Conservation (phyloP, 2,888 invertebrate species). For the Apantesis nais region DNA sequence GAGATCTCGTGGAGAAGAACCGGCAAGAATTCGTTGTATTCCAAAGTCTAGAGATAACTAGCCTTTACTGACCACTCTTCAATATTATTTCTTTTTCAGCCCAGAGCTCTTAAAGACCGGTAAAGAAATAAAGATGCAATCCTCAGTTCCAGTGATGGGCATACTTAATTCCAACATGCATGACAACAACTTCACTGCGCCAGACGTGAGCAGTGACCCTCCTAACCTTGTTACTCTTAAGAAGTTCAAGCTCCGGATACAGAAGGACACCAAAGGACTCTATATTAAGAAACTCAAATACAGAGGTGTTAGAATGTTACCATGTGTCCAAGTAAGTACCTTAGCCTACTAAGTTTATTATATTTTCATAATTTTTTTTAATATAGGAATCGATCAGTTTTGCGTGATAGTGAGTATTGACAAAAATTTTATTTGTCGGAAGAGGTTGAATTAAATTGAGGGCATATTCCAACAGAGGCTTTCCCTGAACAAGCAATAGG, state of each 20-base stretch:
- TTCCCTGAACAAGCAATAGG: no score
- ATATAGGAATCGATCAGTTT: no score
- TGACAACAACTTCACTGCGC: constrained; percentile 19
- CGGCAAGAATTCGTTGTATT: no score
- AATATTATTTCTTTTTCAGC: constrained; percentile 52
- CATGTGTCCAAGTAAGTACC: constrained; percentile 46
- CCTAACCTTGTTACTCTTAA: constrained; percentile 57
- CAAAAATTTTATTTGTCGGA: no score
- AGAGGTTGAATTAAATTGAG: no score
- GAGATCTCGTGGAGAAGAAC: no score
- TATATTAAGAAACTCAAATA: constrained; percentile 67
- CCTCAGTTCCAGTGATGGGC: constrained; percentile 51
- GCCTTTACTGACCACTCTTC: background rate
- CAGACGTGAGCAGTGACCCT: background rate
- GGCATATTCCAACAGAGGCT: no score
- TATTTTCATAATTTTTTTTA: no score
- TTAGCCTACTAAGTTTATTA: background rate
- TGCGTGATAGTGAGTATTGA: no score
- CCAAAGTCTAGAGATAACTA: background rate
- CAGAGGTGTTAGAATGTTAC: constrained; percentile 56
- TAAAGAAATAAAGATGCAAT: constrained; percentile 59
- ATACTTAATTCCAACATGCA: constrained; percentile 39
- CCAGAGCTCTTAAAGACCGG: constrained; percentile 65
- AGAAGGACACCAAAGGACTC: constrained; percentile 50
- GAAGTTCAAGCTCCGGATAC: constrained; percentile 53